Evolutionary conservation across 1,140 invertebrate genomes (phyloP), one percentile per base, ranked within the genome.

Genomic region (Acyrthosiphon pisum): DNA sequence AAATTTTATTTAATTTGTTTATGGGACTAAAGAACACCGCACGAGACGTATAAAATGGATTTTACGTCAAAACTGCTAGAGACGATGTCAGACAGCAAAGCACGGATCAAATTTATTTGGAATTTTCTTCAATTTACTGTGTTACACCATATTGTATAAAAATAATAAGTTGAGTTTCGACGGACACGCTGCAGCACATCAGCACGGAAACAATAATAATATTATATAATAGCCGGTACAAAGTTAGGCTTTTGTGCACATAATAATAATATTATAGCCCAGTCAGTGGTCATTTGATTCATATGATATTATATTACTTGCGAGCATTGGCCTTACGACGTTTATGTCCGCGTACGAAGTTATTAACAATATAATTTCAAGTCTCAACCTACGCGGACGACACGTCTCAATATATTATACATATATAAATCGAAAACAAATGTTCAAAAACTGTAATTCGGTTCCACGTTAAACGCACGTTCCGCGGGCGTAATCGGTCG

Each of bases 401-500:
- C 76, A 83, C 76, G 6, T 37, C 76, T 35, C 76, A 9, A 83
- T 68, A 50, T 53, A 53, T 7, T 35, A 76, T 76, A 23, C 20
- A 53, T 23, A 53, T 7, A 22, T 18, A 76, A n/a, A 30, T 37
- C 20, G 9, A 83, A 81, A 83, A 35, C 35, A 37, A 83, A 83
- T 37, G 35, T 35, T 23, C 22, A 83, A 83, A 83, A 37, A 37
- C n/a, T 83, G 35, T 35, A 37, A 83, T 37, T 83, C 22, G 14
- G 30, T 83, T 37, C 76, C 76, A 23, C 76, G 8, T 35, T 83
- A 22, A 84, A 41, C 41, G 37, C 41, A 84, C 83, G 83, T 37
- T 84, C 60, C 60, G 41, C 37, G 83, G 37, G 37, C 83, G 83
- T 84, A 84, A 84, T 84, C 37, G 37, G 83, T 26, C 83, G 83